Evolutionary conservation across 2,888 invertebrate genomes (phyloP), one percentile per base, ranked within the genome.

Genomic region (Drosophila subsilvestris): DNA sequence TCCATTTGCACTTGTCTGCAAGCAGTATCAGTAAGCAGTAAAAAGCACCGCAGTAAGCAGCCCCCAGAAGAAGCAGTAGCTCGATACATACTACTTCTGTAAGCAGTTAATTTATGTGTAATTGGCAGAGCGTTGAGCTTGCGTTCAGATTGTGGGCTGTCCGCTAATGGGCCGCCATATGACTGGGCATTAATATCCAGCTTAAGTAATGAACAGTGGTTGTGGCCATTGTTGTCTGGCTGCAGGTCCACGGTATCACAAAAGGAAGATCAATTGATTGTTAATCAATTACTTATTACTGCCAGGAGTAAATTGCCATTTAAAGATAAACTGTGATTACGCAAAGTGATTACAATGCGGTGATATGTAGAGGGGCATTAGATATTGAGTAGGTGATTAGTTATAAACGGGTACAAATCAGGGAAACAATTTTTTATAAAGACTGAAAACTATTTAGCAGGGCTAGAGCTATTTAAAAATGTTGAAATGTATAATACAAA

Each of bases 101-200:
- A 66, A 65, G 66, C 49, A 73, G 78, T 88, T 83, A 86, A 83
- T 88, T 83, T 71, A 83, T 88, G 74, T 76, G 80, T 88, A 83
- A 83, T 83, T 83, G 83, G 86, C 83, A 73, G 80, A 86, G 86
- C 83, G 88, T 74, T 80, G 74, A 83, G 82, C 87, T 82, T 86
- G 81, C 87, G 62, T 76, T 84, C 59, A 70, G 87, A 58, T 78
- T 78, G 68, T 62, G 67, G 63, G 67, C 66, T 54, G 58, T 51
- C 74, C 50, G 74, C 67, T 72, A 60, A 56, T 76, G 70, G 72
- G 72, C 72, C 57, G 57, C 53, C 57, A 61, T 58, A 74, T 84
- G 81, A 80, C 71, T 79, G 49, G 51, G 74, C 71, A 78, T 67
- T 73, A 72, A 69, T 59, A 29, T 32, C 59, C 44, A 62, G 42